phyloP scores from a whole-genome alignment of 2,113 vertebrate species.

The Vulpes lagopus region DNA sequence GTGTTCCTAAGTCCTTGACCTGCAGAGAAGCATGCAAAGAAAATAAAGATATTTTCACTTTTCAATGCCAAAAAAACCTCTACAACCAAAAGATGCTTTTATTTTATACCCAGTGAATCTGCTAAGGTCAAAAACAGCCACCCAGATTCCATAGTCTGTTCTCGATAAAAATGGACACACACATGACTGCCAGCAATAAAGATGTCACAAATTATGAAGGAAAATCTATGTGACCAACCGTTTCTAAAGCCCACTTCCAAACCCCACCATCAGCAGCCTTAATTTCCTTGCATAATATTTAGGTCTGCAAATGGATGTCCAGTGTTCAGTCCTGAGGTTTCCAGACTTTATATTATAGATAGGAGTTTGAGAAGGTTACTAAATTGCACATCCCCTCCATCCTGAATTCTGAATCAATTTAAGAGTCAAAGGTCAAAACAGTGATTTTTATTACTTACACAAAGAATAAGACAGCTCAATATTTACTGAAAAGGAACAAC shows the following conservation, averaged over 20 bases:
- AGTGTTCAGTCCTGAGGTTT: background rate
- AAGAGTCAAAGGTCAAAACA: slow-evolving; percentile 31
- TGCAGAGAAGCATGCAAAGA: slow-evolving; percentile 6
- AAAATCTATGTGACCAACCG: background rate
- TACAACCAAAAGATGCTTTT: slow-evolving; percentile 29
- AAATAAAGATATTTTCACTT: slow-evolving; percentile 27
- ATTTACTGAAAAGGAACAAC: background rate
- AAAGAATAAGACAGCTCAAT: background rate
- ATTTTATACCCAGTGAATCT: slow-evolving; percentile 57
- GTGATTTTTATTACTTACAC: background rate
- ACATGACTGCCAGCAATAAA: slow-evolving; percentile 53
- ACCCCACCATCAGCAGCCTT: background rate
- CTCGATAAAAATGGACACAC: slow-evolving; percentile 31
- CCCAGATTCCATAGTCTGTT: background rate
- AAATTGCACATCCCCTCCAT: background rate
- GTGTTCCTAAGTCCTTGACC: background rate
- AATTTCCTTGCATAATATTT: background rate
- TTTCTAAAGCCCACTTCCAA: slow-evolving; percentile 52
- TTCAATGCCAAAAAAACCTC: slow-evolving; percentile 22
- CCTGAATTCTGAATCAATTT: slow-evolving; percentile 40
- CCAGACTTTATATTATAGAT: background rate
- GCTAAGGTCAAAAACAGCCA: slow-evolving; percentile 63
- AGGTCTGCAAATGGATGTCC: background rate
- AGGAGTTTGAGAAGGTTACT: background rate
- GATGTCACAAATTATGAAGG: slow-evolving; percentile 46